Evolutionary conservation across 2,888 invertebrate species (phyloP).

Genomic region (Reticulitermes lucifugus): DNA sequence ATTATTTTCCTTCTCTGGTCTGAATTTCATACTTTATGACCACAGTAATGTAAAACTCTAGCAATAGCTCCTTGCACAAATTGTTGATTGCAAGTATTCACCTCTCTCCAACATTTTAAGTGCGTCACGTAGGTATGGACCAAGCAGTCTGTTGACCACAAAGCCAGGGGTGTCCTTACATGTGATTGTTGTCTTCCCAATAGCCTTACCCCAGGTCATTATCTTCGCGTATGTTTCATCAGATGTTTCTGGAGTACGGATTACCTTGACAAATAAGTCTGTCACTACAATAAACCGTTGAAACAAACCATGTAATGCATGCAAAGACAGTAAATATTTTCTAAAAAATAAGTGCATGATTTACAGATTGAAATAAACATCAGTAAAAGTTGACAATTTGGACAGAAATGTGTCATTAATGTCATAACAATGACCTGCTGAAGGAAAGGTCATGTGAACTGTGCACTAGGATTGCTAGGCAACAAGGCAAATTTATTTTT

Average conservation of each 20-base stretch:
- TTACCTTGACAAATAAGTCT: conserved; percentile 65
- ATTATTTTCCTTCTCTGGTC: no score
- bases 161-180: conserved; percentile 95
- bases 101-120: conserved; percentile 84
- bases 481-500: no score
- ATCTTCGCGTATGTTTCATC: conserved; percentile 79
- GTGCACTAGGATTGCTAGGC: no score
- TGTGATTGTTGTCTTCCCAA: conserved; percentile 87
- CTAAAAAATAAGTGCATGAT: no score
- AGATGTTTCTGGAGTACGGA: conserved; percentile 79
- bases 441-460: no score
- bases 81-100: conserved; percentile 56
- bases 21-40: no score
- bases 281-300: neutral
- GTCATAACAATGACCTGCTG: no score
- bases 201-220: conserved; percentile 82
- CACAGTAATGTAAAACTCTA: no score
- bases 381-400: no score
- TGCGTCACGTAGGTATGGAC: conserved; percentile 87
- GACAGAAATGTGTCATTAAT: no score
- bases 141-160: conserved; percentile 88
- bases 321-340: no score
- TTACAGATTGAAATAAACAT: no score
- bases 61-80: neutral
- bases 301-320: neutral